Evolutionary conservation across 1,140 invertebrate genomes (phyloP), one percentile per base, ranked within the genome.

Genomic region (Sycophaga agraensis): DNA sequence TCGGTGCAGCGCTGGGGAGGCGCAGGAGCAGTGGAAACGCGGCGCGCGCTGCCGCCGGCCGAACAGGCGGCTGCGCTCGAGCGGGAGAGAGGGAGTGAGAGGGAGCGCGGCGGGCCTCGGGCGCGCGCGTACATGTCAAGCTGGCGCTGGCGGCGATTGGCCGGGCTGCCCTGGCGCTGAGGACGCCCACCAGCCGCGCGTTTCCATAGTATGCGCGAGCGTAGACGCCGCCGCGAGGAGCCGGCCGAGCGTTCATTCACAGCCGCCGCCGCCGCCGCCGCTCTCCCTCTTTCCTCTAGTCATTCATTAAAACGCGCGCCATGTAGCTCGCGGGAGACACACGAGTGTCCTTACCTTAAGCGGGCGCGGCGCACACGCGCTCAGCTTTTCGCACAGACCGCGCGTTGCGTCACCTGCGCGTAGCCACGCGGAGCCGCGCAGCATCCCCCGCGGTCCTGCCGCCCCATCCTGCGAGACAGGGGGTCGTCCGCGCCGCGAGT

Each of bases 161-260:
- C 67, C 65, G 61, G 61, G 66, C 73, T 70, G 74, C 71, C 68
- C 66, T 60, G 73, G 66, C 61, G 64, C 62, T 34, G 66, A 69
- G 67, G 66, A 70, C 75, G 75, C 75, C 75, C 74, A 77, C 75
- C 68, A 69, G 50, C 60, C 68, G 58, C 70, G 66, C 67, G 64
- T 67, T 73, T 75, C 74, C 75, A 75, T 75, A 72, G 68, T 70
- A 75, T 70, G 35, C 39, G 40, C 67, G 65, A 68, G 57, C 66
- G 66, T 66, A 67, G 58, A n/a, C 28, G 46, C 48, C 35, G n/a
- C n/a, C 4, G 42, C 4, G 17, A 43, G 65, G 59, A 11, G 11
- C 5, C 4, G 28, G 11, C 5, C 4, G 28, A 55, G 69, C 67
- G 67, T 74, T 76, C 74, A 76, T 76, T 76, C 74, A 76, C 75